These are phyloP conservation scores for Mola mola DNA, from an alignment of 2,113 vertebrate species.

Conservation along the genomic window DNA sequence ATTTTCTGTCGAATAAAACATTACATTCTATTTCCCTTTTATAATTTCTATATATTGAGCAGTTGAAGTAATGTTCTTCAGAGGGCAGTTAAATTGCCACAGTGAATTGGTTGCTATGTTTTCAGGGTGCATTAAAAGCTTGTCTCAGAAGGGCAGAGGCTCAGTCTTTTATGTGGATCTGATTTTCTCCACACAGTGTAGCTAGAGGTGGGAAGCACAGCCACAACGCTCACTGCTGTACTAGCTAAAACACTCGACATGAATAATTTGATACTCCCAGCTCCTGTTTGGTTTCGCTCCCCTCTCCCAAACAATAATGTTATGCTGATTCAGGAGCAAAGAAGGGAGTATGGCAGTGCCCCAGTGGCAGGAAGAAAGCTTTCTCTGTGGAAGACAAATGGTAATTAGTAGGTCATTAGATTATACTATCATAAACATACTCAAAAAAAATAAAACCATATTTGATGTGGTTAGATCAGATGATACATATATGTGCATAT, in stretches of 20 bases:
- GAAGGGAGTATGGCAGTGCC: constrained; percentile 52
- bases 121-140: constrained; percentile 37
- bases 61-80: constrained; percentile 4
- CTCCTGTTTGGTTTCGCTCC: constrained; percentile 60
- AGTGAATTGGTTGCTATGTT: constrained; percentile 33
- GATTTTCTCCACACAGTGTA: constrained; percentile 56
- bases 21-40: constrained; percentile 17
- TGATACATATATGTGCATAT: too few species aligned
- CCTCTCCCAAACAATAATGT: constrained; percentile 62
- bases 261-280: constrained; percentile 71
- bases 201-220: constrained; percentile 58
- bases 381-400: constrained; percentile 13
- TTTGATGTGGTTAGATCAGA: too few species aligned
- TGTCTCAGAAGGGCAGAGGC: constrained; percentile 33
- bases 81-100: constrained; percentile 22
- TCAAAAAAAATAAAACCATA: too few species aligned
- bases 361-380: constrained; percentile 44
- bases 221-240: constrained; percentile 52
- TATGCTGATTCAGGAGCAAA: constrained; percentile 66
- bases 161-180: constrained; percentile 33
- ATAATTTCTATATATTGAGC: constrained; percentile 24
- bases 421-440: background rate
- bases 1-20: background rate
- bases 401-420: constrained; percentile 26
- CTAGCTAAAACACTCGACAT: constrained; percentile 71